phyloP scores from a whole-genome alignment of 2,888 invertebrate genomes.

The Scelioninae gen. 2 region DNA sequence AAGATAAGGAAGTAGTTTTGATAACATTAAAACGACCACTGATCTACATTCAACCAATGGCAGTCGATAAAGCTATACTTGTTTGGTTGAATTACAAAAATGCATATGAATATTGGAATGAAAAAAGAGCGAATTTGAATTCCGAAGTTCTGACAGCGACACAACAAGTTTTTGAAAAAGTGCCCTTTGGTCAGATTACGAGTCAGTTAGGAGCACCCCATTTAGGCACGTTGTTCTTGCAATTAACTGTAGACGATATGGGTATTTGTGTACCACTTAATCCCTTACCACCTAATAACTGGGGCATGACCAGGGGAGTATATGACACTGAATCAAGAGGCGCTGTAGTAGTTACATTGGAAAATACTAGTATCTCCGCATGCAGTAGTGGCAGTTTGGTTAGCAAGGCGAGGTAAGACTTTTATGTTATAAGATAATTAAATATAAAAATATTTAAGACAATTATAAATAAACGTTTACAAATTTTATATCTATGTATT shows the following conservation, averaged over 20 bases:
- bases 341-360: slow-evolving; percentile 96
- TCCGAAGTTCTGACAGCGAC: slow-evolving; percentile 89
- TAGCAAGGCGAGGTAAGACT: slow-evolving; percentile 84
- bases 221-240: slow-evolving; percentile 92
- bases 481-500: no score
- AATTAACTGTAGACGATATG: slow-evolving; percentile 96
- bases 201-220: slow-evolving; percentile 87
- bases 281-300: slow-evolving; percentile 83
- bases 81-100: slow-evolving; percentile 99
- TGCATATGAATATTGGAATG: slow-evolving; percentile 99
- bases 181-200: slow-evolving; percentile 87
- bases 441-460: no score
- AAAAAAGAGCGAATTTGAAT: slow-evolving; percentile 93
- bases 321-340: slow-evolving; percentile 89
- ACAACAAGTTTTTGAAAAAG: slow-evolving; percentile 85
- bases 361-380: slow-evolving; percentile 96
- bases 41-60: slow-evolving; percentile 96
- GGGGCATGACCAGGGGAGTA: slow-evolving; percentile 80
- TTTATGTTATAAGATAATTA: no score
- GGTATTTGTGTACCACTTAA: slow-evolving; percentile 96
- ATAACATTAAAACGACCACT: slow-evolving; percentile 95
- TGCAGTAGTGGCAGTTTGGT: slow-evolving; percentile 97
- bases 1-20: slow-evolving; percentile 91
- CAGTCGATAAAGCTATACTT: slow-evolving; percentile 97
- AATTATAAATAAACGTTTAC: no score